A percentile compares a stretch with the other conserved stretches of the same genome.
These are phyloP conservation scores for Mylabris phalerata DNA, from an alignment of 1,140 invertebrate genomes.

Conservation along the genomic window DNA sequence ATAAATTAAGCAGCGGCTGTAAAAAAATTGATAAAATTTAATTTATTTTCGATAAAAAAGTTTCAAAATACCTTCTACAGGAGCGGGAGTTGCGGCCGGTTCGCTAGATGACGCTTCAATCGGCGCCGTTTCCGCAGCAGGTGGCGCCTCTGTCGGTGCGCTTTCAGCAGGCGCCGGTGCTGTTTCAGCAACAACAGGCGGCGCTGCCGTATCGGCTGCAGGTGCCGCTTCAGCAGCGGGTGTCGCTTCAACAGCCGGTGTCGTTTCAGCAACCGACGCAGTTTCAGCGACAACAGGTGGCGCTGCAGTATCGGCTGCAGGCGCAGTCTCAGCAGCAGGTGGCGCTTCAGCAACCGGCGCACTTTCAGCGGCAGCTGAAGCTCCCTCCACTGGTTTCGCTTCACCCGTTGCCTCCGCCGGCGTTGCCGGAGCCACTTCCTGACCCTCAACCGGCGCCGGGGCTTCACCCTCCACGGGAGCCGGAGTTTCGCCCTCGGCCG, in stretches of 20 bases:
- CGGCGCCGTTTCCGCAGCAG: slow-evolving; percentile 16
- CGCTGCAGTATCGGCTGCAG: slow-evolving; percentile 17
- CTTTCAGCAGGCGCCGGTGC: slow-evolving; percentile 40
- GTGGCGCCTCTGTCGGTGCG: slow-evolving; percentile 34
- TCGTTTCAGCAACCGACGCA: not conserved
- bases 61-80: slow-evolving; percentile 11
- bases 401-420: slow-evolving; percentile 23
- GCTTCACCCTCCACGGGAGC: slow-evolving; percentile 32
- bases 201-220: slow-evolving; percentile 38
- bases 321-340: not conserved
- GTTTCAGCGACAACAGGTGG: slow-evolving; percentile 17
- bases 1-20: too few species aligned
- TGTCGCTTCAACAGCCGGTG: slow-evolving; percentile 21
- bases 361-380: slow-evolving; percentile 4
- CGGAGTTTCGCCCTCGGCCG: slow-evolving; percentile 43
- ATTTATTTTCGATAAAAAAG: not conserved
- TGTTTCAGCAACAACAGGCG: slow-evolving; percentile 38
- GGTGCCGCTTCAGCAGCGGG: slow-evolving; percentile 33
- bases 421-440: slow-evolving; percentile 18
- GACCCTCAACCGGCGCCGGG: slow-evolving; percentile 35
- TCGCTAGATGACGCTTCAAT: slow-evolving; percentile 19
- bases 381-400: not conserved
- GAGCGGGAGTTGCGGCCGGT: slow-evolving; percentile 16
- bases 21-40: not conserved
- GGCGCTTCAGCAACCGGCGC: slow-evolving; percentile 27